A percentile compares a stretch with the other conserved stretches of the same genome.
phyloP scores from a whole-genome alignment of 2,888 invertebrate genomes.

The Eupithecia insigniata region DNA sequence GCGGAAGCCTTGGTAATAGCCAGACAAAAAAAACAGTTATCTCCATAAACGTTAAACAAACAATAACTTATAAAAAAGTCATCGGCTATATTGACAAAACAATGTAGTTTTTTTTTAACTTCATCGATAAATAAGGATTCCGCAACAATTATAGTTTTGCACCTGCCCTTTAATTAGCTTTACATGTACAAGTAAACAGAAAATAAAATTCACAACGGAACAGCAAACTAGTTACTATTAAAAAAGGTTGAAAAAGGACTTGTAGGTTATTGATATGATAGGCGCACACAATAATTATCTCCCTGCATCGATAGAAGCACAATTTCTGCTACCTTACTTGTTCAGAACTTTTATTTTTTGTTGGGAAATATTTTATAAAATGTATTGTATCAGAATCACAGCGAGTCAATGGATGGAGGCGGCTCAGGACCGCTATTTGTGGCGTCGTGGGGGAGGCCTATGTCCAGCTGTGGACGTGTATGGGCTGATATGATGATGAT shows the following conservation, averaged over 20 bases:
- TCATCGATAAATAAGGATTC: neutral
- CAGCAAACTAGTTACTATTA: constrained; percentile 19
- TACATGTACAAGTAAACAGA: constrained; percentile 18
- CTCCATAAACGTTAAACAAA: constrained; percentile 1
- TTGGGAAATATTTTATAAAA: too few relatives aligned
- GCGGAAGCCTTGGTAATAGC: neutral
- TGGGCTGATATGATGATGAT: too few relatives aligned
- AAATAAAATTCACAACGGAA: constrained; percentile 22
- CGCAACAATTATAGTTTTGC: constrained; percentile 34
- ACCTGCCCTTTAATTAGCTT: constrained; percentile 37
- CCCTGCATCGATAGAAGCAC: neutral
- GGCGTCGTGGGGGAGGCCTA: too few relatives aligned
- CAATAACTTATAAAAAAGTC: constrained; percentile 2
- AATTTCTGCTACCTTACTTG: neutral
- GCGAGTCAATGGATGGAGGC: too few relatives aligned
- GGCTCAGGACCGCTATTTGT: too few relatives aligned
- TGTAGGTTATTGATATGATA: constrained; percentile 15
- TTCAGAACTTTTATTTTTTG: neutral
- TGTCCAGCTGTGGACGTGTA: too few relatives aligned
- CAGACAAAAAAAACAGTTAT: neutral
- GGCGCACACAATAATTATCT: neutral
- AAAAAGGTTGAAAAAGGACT: constrained; percentile 29
- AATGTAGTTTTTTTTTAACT: neutral
- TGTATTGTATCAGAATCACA: too few relatives aligned
- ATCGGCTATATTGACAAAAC: neutral